Conservation (phyloP, 2,797 vertebrate genomes). For the Arremon aurantiirostris region DNA sequence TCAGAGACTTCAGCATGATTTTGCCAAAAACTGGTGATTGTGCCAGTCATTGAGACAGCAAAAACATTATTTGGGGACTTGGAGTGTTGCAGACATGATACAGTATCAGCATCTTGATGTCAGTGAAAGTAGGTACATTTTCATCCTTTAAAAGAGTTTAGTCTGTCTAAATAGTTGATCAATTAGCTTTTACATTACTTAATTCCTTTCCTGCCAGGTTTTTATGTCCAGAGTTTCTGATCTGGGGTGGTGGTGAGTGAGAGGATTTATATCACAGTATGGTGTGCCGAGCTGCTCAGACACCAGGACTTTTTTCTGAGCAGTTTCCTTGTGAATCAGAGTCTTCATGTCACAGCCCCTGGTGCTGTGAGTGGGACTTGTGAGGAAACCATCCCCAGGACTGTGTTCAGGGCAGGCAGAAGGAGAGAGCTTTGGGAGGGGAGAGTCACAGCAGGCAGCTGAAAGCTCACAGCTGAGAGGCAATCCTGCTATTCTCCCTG, state of each 20-base stretch:
- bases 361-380: not conserved
- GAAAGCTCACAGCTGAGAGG: not conserved
- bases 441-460: not conserved
- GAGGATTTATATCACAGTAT: not conserved
- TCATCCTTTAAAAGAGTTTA: not conserved
- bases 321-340: not conserved
- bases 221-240: not conserved
- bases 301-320: not conserved
- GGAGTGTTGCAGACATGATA: not conserved
- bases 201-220: not conserved
- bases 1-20: not conserved
- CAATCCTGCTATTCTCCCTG: accelerated
- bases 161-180: not conserved
- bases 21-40: not conserved
- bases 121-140: not conserved
- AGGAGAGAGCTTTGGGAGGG: not conserved
- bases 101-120: not conserved
- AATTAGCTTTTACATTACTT: not conserved
- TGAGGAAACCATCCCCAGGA: not conserved
- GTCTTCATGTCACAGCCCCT: not conserved
- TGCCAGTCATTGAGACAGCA: not conserved
- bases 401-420: not conserved
- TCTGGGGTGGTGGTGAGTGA: not conserved
- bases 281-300: not conserved
- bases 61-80: not conserved